These are phyloP conservation scores for Chesias legatella DNA, from an alignment of 2,888 invertebrate genomes.

Conservation along the genomic window DNA sequence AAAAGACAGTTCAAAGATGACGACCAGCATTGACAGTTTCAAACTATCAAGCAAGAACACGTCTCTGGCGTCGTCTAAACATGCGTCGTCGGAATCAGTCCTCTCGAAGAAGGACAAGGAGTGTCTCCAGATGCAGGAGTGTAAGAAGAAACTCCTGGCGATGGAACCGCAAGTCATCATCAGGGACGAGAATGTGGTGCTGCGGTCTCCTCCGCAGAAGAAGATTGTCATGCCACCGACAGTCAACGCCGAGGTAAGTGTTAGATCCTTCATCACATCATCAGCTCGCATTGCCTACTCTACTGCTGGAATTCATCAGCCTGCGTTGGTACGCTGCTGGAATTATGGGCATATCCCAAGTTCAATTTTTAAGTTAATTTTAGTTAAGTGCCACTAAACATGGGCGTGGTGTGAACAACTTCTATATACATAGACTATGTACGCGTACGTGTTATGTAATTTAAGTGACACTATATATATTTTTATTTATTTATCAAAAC, in stretches of 20 bases:
- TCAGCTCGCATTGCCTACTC: too few relatives aligned
- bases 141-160: conserved; percentile 70
- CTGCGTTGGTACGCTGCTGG: too few relatives aligned
- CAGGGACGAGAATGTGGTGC: conserved; percentile 70
- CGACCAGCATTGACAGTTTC: conserved; percentile 70
- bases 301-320: too few relatives aligned
- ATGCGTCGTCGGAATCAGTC: conserved; percentile 73
- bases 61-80: conserved; percentile 64
- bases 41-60: conserved; percentile 71
- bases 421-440: too few relatives aligned
- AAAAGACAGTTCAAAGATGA: conserved; percentile 66
- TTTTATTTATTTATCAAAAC: too few relatives aligned
- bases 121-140: conserved; percentile 72
- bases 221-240: conserved; percentile 73
- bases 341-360: too few relatives aligned
- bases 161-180: conserved; percentile 76
- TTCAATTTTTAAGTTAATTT: too few relatives aligned
- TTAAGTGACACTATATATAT: too few relatives aligned
- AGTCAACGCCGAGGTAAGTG: conserved; percentile 70
- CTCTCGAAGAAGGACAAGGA: conserved; percentile 71
- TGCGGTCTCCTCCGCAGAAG: conserved; percentile 73
- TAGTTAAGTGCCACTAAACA: too few relatives aligned
- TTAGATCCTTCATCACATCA: neutral
- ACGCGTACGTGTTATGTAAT: too few relatives aligned
- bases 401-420: too few relatives aligned